A percentile compares a stretch with the other conserved stretches of the same genome.
Conservation (phyloP, 1,140 invertebrate species). For the Psix sp. region DNA sequence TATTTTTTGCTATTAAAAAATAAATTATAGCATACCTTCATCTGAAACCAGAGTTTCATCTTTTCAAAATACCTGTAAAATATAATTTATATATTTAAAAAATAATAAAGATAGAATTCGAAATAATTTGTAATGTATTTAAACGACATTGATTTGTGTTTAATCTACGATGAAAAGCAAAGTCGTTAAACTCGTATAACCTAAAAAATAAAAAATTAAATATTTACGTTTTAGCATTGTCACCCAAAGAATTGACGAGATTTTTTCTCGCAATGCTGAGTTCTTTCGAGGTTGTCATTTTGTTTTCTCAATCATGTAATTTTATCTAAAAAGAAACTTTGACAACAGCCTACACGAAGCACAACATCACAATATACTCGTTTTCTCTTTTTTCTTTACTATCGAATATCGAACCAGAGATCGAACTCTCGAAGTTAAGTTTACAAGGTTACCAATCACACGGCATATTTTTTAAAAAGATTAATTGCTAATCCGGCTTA, state of each 20-base stretch:
- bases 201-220: constrained; percentile 7
- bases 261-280: constrained; percentile 79
- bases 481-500: too few relatives aligned
- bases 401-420: too few relatives aligned
- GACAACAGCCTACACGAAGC: too few relatives aligned
- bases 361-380: too few relatives aligned
- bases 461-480: too few relatives aligned
- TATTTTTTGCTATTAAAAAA: background rate
- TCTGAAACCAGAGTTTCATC: constrained; percentile 85
- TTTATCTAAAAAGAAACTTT: too few relatives aligned
- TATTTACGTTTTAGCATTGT: constrained; percentile 78
- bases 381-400: too few relatives aligned
- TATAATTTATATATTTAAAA: constrained; percentile 23
- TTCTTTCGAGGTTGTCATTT: constrained; percentile 74
- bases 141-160: background rate
- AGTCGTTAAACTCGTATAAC: constrained; percentile 1
- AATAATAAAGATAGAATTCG: background rate
- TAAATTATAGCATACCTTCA: constrained; percentile 76
- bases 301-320: too few relatives aligned
- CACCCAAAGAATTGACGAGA: constrained; percentile 80
- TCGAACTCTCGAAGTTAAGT: too few relatives aligned
- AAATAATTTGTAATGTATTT: constrained; percentile 2
- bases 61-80: constrained; percentile 80
- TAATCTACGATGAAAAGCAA: too few relatives aligned
- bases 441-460: too few relatives aligned